Percentiles rank a stretch among this genome's conserved stretches.
Evolutionary conservation across 2,797 vertebrate genomes (phyloP).

Genomic region (Clarias platycephalus): DNA sequence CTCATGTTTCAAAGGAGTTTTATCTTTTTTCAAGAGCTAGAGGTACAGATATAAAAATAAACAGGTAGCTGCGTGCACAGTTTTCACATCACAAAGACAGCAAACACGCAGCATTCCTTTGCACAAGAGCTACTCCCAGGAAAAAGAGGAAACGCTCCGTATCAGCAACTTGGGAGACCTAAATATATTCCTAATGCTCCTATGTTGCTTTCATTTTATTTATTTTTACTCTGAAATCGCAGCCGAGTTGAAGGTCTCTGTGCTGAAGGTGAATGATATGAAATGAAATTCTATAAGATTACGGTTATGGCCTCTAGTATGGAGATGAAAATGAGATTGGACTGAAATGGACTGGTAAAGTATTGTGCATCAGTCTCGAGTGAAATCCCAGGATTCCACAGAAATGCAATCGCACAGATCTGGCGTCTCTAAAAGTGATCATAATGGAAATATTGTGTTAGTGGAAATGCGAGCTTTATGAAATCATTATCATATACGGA

Average conservation of each 20-base stretch:
- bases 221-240: background rate
- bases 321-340: conserved; percentile 14
- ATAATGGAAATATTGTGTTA: conserved; percentile 8
- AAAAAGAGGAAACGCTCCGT: background rate
- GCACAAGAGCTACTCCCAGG: background rate
- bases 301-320: background rate
- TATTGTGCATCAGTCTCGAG: background rate
- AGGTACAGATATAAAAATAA: conserved; percentile 12
- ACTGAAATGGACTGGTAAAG: background rate
- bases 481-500: conserved; percentile 10
- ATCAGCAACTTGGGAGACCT: background rate
- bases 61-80: background rate
- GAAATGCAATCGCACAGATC: background rate
- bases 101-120: conserved; percentile 14
- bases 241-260: background rate
- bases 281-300: conserved; percentile 28
- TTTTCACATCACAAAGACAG: conserved; percentile 1
- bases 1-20: conserved; percentile 7
- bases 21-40: background rate
- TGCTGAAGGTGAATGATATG: conserved; percentile 19
- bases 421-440: background rate
- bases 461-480: conserved; percentile 13
- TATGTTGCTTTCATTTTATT: background rate
- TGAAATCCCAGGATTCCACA: background rate
- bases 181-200: background rate